Evolutionary conservation across 2,797 vertebrate species (phyloP).

Genomic region (Anabacerthia variegaticeps): DNA sequence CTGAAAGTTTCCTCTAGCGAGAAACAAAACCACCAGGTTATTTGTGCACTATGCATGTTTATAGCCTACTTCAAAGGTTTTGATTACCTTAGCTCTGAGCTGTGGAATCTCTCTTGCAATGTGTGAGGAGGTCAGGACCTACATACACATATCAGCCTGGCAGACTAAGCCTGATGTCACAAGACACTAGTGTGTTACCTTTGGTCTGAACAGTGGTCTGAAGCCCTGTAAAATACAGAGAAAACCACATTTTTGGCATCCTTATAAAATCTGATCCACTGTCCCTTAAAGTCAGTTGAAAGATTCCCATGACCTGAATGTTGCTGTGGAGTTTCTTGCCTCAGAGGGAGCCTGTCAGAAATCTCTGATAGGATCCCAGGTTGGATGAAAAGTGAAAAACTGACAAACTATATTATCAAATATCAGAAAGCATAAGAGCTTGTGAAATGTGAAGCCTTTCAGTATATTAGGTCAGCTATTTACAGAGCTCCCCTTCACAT

Average conservation of each 20-base stretch:
- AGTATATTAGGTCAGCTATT: constrained; percentile 1
- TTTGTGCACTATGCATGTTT: constrained; percentile 49
- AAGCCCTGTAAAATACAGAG: background rate
- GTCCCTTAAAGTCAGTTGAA: background rate
- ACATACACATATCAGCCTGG: background rate
- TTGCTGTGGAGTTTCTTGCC: background rate
- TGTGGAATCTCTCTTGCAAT: background rate
- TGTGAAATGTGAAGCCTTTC: constrained; percentile 35
- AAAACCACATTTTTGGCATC: background rate
- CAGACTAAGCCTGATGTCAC: background rate
- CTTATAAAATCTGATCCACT: background rate
- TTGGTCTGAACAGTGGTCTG: background rate
- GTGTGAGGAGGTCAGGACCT: background rate
- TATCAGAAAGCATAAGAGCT: background rate
- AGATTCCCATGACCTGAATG: constrained; percentile 33
- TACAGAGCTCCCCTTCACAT: background rate
- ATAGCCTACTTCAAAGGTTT: constrained; percentile 59
- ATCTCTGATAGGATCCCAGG: background rate
- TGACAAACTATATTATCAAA: constrained; percentile 27
- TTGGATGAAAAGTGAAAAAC: constrained; percentile 1
- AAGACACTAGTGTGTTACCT: background rate
- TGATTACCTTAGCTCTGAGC: constrained; percentile 18
- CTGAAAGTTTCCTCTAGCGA: constrained; percentile 57
- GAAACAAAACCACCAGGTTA: constrained; percentile 26
- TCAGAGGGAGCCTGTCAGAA: background rate